Evolutionary conservation across 2,888 invertebrate genomes (phyloP).

Genomic region (Drosophila kokeensis): DNA sequence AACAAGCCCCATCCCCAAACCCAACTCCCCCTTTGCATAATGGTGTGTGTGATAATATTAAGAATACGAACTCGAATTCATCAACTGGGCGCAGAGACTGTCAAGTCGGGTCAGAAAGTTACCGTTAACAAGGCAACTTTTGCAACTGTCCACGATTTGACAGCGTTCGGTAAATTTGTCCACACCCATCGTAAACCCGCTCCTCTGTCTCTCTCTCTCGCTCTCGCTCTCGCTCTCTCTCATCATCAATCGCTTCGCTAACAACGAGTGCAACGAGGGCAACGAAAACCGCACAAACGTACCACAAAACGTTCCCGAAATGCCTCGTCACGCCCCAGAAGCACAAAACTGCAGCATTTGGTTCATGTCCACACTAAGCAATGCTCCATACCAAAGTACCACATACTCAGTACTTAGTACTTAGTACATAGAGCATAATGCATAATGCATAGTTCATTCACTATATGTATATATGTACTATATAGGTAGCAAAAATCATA

Average conservation of each 20-base stretch:
- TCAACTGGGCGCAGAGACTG: conserved; percentile 37
- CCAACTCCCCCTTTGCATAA: conserved; percentile 9
- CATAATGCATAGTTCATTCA: conserved; percentile 1
- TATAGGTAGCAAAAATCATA: conserved; percentile 9
- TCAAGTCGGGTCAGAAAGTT: conserved; percentile 50
- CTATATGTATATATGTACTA: neutral
- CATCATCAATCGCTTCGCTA: conserved; percentile 52
- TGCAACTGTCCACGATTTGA: conserved; percentile 49
- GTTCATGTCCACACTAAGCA: conserved; percentile 43
- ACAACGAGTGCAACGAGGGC: conserved; percentile 51
- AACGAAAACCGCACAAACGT: conserved; percentile 32
- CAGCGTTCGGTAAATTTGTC: conserved; percentile 46
- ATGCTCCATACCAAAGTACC: conserved; percentile 16
- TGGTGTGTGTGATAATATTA: conserved; percentile 55
- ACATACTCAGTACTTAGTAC: neutral
- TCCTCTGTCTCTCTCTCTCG: conserved; percentile 6
- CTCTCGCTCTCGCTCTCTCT: conserved; percentile 6
- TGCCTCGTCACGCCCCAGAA: conserved; percentile 38
- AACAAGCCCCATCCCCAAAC: neutral
- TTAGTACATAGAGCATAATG: neutral
- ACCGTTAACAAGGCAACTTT: conserved; percentile 13
- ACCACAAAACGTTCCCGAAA: conserved; percentile 16
- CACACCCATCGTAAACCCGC: neutral
- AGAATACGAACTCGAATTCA: conserved; percentile 26
- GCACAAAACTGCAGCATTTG: conserved; percentile 36